Evolutionary conservation across 1,140 invertebrate genomes (phyloP).

Genomic region (Agraylea sexmaculata): DNA sequence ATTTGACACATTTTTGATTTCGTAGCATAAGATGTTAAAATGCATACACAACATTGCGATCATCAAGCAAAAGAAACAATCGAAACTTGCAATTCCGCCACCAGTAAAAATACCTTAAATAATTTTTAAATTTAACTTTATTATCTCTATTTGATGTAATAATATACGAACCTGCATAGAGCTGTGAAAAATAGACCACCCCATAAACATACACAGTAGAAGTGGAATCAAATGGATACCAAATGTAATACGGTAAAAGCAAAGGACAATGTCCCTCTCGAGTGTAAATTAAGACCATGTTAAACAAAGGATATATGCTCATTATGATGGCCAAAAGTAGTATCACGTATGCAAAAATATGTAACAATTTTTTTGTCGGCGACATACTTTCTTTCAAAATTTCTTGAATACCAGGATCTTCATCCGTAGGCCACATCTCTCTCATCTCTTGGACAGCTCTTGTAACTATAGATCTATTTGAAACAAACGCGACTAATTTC

Average conservation of each 20-base stretch:
- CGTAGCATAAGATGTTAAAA: too few species aligned
- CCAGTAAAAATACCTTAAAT: constrained; percentile 13
- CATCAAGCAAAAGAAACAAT: too few species aligned
- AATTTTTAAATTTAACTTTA: neutral
- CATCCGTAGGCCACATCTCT: constrained; percentile 10
- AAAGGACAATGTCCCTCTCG: constrained; percentile 2
- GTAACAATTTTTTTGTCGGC: constrained; percentile 11
- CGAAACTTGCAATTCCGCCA: too few species aligned
- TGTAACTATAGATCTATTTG: constrained; percentile 5
- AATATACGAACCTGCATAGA: constrained; percentile 13
- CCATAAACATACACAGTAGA: constrained; percentile 4
- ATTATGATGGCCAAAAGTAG: constrained; percentile 13
- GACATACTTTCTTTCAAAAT: constrained; percentile 9
- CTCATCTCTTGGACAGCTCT: constrained; percentile 9
- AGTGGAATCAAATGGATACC: constrained; percentile 16
- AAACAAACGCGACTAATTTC: constrained; percentile 9
- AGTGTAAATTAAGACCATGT: constrained; percentile 9
- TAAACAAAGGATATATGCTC: constrained; percentile 13
- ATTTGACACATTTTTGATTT: too few species aligned
- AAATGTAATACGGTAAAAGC: constrained; percentile 15
- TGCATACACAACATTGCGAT: too few species aligned
- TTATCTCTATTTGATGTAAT: too few species aligned
- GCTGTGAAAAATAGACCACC: constrained; percentile 12
- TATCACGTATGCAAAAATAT: constrained; percentile 11
- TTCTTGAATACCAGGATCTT: constrained; percentile 1